These are phyloP conservation scores for Rhyacophila brunnea DNA, from an alignment of 1,140 invertebrate species.

Conservation along the genomic window DNA sequence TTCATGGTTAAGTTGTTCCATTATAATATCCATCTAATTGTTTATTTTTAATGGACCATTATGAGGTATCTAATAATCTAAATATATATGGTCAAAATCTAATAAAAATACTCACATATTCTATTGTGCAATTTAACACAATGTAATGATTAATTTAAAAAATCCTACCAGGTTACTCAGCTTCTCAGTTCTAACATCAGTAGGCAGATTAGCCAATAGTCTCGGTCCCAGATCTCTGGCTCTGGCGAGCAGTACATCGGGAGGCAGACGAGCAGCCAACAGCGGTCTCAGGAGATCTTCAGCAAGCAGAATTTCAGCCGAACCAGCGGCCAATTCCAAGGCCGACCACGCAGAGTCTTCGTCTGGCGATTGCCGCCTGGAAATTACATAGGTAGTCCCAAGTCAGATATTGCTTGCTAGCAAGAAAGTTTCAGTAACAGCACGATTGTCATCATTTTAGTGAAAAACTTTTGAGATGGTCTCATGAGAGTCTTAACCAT, in stretches of 20 bases:
- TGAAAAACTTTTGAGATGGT: no score
- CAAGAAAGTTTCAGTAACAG: no score
- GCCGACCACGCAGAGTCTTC: constrained; percentile 32
- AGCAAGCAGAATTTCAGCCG: constrained; percentile 41
- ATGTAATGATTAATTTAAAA: no score
- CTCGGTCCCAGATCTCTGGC: constrained; percentile 77
- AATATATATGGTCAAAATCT: no score
- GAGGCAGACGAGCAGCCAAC: constrained; percentile 56
- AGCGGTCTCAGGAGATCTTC: constrained; percentile 52
- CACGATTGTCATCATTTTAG: no score
- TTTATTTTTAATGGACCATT: no score
- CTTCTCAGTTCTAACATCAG: constrained; percentile 56
- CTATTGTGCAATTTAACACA: no score
- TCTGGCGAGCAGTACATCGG: constrained; percentile 75
- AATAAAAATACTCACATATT: no score
- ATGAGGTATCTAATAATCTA: no score
- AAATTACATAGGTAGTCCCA: background rate
- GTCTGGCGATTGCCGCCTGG: constrained; percentile 21
- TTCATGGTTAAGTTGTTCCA: no score
- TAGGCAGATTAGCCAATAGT: constrained; percentile 64
- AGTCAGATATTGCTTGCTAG: background rate
- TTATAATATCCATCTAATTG: no score
- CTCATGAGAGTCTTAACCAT: no score
- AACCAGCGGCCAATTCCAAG: constrained; percentile 47
- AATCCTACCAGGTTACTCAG: constrained; percentile 20